These are phyloP conservation scores for Mus minutoides DNA, from an alignment of 2,797 vertebrate species.

Conservation along the genomic window DNA sequence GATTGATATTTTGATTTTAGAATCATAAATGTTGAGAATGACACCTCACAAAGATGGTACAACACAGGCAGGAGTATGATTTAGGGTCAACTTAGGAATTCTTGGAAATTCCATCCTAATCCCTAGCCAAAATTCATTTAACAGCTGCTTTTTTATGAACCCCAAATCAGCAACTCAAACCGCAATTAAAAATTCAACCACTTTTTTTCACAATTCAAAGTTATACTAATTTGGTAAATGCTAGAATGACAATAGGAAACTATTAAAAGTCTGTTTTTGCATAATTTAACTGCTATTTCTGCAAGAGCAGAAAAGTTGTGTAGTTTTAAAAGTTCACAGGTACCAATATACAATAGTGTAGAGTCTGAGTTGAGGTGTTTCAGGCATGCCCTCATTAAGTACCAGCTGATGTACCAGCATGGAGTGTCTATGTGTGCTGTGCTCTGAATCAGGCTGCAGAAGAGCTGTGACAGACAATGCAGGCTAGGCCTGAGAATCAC, in stretches of 20 bases:
- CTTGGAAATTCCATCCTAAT: neutral
- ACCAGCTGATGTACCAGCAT: neutral
- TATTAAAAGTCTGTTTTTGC: neutral
- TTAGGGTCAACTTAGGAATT: neutral
- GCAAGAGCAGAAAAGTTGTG: neutral
- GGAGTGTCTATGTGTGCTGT: neutral
- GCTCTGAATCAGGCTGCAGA: neutral
- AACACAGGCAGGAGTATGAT: neutral
- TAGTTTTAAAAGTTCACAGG: neutral
- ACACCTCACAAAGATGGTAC: neutral
- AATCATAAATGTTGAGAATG: neutral
- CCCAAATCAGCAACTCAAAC: neutral
- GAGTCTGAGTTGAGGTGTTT: neutral
- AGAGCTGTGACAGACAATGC: neutral
- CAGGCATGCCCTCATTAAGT: too few relatives aligned
- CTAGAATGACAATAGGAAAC: neutral
- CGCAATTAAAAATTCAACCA: neutral
- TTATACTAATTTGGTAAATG: neutral
- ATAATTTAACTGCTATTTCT: neutral
- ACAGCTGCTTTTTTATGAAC: neutral
- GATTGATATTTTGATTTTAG: neutral
- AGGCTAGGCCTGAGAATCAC: neutral
- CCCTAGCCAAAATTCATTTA: neutral
- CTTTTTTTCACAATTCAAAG: neutral
- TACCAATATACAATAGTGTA: neutral